Percentiles rank a stretch among this genome's conserved stretches.
phyloP scores from a whole-genome alignment of 2,888 invertebrate species.

The Halocaridina rubra region DNA sequence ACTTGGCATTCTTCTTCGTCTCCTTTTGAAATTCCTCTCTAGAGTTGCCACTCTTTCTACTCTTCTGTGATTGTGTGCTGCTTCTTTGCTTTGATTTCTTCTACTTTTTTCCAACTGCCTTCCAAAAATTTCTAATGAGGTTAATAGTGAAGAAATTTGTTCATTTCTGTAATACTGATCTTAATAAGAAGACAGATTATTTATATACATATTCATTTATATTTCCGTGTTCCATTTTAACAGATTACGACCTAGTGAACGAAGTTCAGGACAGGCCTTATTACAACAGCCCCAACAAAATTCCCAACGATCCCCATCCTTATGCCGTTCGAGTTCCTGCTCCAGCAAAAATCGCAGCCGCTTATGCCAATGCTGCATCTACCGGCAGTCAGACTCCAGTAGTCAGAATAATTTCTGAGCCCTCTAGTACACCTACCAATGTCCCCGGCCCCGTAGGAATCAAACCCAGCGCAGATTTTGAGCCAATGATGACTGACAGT shows the following conservation, averaged over 20 bases:
- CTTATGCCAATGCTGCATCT: background rate
- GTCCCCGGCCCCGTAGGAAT: conserved; percentile 7
- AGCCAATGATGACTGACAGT: conserved; percentile 41
- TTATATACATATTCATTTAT: background rate
- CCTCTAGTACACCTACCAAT: too few species aligned
- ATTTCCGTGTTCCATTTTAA: background rate
- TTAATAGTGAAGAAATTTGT: too few species aligned
- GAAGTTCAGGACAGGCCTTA: conserved; percentile 29
- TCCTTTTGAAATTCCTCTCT: too few species aligned
- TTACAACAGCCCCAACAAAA: background rate
- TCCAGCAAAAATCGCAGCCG: background rate
- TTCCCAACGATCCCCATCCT: conserved; percentile 29
- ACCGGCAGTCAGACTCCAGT: conserved; percentile 22
- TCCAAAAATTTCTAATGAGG: too few species aligned
- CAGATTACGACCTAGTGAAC: conserved; percentile 39
- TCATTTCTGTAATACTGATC: too few species aligned
- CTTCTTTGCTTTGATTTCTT: too few species aligned
- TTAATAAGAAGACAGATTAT: too few species aligned
- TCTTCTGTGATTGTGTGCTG: too few species aligned
- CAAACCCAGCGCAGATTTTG: conserved; percentile 30
- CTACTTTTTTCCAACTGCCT: too few species aligned
- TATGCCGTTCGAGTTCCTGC: conserved; percentile 34
- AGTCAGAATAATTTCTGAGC: conserved; percentile 6
- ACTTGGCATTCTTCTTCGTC: too few species aligned
- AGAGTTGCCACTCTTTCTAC: too few species aligned